These are phyloP conservation scores for Blastobasis adustella DNA, from an alignment of 2,888 invertebrate genomes.

Conservation along the genomic window DNA sequence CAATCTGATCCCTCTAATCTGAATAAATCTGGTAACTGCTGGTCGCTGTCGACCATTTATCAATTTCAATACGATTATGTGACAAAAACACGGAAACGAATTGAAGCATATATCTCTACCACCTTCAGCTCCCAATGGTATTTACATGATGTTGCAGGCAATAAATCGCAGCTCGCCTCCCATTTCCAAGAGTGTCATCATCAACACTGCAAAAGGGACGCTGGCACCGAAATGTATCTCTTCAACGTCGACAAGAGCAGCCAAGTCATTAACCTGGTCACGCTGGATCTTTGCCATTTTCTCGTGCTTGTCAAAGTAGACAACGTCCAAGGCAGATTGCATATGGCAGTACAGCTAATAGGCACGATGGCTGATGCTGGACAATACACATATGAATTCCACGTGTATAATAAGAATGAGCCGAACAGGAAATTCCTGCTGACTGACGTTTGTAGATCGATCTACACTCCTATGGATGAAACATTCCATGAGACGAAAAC, in stretches of 20 bases:
- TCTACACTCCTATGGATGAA: slow-evolving; percentile 21
- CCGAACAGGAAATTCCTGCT: slow-evolving; percentile 39
- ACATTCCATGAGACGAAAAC: slow-evolving; percentile 30
- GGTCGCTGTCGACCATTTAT: too few relatives aligned
- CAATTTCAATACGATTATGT: too few relatives aligned
- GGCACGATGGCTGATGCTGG: slow-evolving; percentile 26
- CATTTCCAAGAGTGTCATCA: slow-evolving; percentile 44
- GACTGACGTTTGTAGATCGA: slow-evolving; percentile 31
- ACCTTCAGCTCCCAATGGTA: too few relatives aligned
- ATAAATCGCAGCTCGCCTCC: slow-evolving; percentile 30
- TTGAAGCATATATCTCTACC: too few relatives aligned
- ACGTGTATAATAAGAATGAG: slow-evolving; percentile 47
- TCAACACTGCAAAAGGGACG: slow-evolving; percentile 24
- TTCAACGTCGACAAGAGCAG: slow-evolving; percentile 21
- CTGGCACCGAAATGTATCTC: slow-evolving; percentile 39
- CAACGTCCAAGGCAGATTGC: slow-evolving; percentile 23
- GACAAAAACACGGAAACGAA: too few relatives aligned
- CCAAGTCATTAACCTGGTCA: slow-evolving; percentile 28
- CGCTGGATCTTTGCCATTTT: slow-evolving; percentile 36
- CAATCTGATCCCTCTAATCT: too few relatives aligned
- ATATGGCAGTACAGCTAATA: slow-evolving; percentile 36
- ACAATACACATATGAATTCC: slow-evolving; percentile 54
- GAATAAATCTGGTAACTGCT: too few relatives aligned
- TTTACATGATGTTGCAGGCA: slow-evolving; percentile 32
- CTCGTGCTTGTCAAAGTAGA: slow-evolving; percentile 38